Evolutionary conservation across 2,888 invertebrate species (phyloP).

Genomic region (Mythimna lalbum): DNA sequence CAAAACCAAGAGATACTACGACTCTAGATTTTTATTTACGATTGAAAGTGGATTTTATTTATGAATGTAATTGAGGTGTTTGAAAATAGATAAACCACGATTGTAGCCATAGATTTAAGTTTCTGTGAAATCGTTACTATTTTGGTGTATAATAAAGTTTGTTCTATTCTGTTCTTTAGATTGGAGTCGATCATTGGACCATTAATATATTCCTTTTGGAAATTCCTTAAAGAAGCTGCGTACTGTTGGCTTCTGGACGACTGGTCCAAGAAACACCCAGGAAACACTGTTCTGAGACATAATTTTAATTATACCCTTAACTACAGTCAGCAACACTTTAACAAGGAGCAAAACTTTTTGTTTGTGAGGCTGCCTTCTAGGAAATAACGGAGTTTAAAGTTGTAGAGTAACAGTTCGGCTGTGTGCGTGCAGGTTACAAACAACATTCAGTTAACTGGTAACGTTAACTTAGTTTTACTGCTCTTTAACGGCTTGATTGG

Average conservation of each 20-base stretch:
- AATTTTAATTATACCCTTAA: slow-evolving; percentile 36
- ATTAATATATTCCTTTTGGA: not conserved
- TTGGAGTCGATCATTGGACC: not conserved
- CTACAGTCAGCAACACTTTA: slow-evolving; percentile 10
- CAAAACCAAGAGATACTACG: slow-evolving; percentile 4
- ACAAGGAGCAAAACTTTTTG: slow-evolving; percentile 22
- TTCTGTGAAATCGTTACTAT: too few relatives aligned
- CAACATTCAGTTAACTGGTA: slow-evolving; percentile 27
- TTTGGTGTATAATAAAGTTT: too few relatives aligned
- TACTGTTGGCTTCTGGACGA: not conserved
- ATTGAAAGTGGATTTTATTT: slow-evolving; percentile 14
- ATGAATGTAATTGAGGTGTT: not conserved
- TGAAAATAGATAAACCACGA: too few relatives aligned
- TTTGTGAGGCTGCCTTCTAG: slow-evolving; percentile 25
- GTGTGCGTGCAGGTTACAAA: slow-evolving; percentile 19
- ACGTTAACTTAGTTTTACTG: slow-evolving; percentile 24
- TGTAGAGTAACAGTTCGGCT: slow-evolving; percentile 22
- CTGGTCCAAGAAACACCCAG: not conserved
- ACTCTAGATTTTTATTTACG: not conserved
- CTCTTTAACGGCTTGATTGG: slow-evolving; percentile 21
- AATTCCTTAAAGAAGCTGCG: too few relatives aligned
- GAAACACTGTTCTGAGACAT: not conserved
- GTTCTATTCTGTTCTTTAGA: too few relatives aligned
- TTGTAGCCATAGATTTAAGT: too few relatives aligned
- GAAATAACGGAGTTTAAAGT: slow-evolving; percentile 48